Base-by-base conservation (phyloP, 2,888 invertebrate genomes). In the Oscheius sp. region DNA sequence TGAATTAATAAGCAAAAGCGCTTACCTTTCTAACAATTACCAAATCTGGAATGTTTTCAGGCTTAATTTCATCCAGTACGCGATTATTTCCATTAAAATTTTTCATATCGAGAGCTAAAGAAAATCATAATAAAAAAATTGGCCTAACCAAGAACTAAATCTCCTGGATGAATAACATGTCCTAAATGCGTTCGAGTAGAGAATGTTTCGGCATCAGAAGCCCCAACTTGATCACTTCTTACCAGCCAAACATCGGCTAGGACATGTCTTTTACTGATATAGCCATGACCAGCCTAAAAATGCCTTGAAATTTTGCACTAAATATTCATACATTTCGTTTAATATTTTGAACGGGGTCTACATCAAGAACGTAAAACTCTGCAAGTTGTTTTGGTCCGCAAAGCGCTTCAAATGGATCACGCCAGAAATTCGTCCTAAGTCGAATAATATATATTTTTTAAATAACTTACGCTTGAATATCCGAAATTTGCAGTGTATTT, bases 171-270 rank as follows among this genome's bases (percentile, higher is more conserved):
- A 52, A 99, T 89, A 74, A 97, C 88, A 87, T 95, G 93, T 0
- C 98, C 98, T 53, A 99, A 89, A 89, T 99, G 98, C 1, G 96
- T 94, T 76, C 92, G 91, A 6, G 93, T 91, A 86, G 95, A 95
- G 76, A 93, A 91, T 71, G 92, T 91, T 61, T 88, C 86, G 80
- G 91, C 93, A 48, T 93, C 92, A 73, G 91, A 92, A 1, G 92
- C 89, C 0, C 96, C 97, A 58, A 86, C 83, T 65, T 86, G 80
- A 66, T 92, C 92, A 20, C 93, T 91, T 86, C 92, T 92, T 0
- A 95, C 93, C 0, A 98, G 91, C 94, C 95, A 99, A 33, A 93
- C 92, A 88, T 98, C 96, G 4, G 95, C 92, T 58, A 96, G 89
- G 2, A 92, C 91, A 88, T 96, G 96, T 89, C 92, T 93, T 69